These are phyloP conservation scores for Spodoptera frugiperda DNA, from an alignment of 1,140 invertebrate species.

Conservation along the genomic window DNA sequence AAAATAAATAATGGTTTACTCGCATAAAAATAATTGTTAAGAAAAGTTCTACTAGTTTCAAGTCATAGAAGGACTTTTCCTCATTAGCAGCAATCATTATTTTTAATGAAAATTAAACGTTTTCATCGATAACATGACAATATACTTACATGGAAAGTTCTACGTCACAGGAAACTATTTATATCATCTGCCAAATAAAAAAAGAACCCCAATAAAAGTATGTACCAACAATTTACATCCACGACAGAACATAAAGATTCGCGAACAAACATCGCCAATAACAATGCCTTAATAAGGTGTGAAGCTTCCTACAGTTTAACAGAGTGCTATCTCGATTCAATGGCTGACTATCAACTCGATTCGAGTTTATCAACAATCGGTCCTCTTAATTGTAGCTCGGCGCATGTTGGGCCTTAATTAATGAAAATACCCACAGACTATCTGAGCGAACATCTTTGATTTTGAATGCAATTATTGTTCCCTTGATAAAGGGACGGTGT, in stretches of 20 bases:
- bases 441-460: constrained; percentile 77
- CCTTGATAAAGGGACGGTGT: constrained; percentile 72
- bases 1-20: too few relatives aligned
- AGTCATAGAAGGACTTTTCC: too few relatives aligned
- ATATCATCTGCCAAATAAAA: too few relatives aligned
- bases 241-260: constrained; percentile 12
- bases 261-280: constrained; percentile 44
- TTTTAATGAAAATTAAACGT: too few relatives aligned
- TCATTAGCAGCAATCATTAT: too few relatives aligned
- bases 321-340: constrained; percentile 63
- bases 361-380: constrained; percentile 78
- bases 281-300: constrained; percentile 78
- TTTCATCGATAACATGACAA: too few relatives aligned
- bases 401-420: constrained; percentile 83
- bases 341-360: constrained; percentile 66
- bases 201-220: neutral
- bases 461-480: constrained; percentile 84
- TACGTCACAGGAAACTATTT: too few relatives aligned
- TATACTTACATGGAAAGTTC: too few relatives aligned
- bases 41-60: too few relatives aligned
- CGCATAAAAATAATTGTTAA: too few relatives aligned
- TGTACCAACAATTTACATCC: constrained; percentile 21
- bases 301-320: constrained; percentile 70
- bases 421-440: constrained; percentile 79
- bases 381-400: constrained; percentile 79